Evolutionary conservation across 2,888 invertebrate species (phyloP), one percentile per base, ranked within the genome.

Genomic region (Boloria euphrosyne): DNA sequence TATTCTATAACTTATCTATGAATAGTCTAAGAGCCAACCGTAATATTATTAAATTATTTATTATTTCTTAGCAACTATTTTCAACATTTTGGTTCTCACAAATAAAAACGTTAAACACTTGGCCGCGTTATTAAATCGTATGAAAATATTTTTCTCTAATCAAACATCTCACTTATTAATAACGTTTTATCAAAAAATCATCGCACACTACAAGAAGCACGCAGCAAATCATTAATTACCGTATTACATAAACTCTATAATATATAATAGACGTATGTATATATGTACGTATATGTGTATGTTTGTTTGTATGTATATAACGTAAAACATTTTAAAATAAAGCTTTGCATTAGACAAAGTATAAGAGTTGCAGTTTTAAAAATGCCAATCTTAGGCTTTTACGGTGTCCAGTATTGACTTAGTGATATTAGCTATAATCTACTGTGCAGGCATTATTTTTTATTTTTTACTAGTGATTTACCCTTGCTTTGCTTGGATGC

Each of bases 61-160:
- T 53, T 7, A 31, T 31, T 31, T 50, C 14, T 18, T 31, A 31
- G 2, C 17, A 50, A 17, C 17, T 13, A 50, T 13, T 14, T 1
- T 4, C 1, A 50, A n/a, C 47, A 31, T 18, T 44, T 44, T 18
- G 44, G 44, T 10, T 44, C 22, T 22, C 44, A 57, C 22, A 57
- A 49, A 17, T 50, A 63, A 55, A 57, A 27, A 17, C 6, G 22
- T 58, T 10, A 47, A 27, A 46, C 5, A 5, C 46, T 57, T 64
- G 17, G 51, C 51, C 22, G 44, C 44, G 43, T 18, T 54, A 13
- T 22, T 27, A 31, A 57, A 51, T 44, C n/a, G 31, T 64, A 51
- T 2, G 57, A 57, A 64, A 64, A 64, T 64, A 63, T 57, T 57
- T 57, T 57, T 53, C 61, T 62, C 16, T 52, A 62, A 62, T 62